phyloP scores from a whole-genome alignment of 2,888 invertebrate species.

The Chymomyza fuscimana region DNA sequence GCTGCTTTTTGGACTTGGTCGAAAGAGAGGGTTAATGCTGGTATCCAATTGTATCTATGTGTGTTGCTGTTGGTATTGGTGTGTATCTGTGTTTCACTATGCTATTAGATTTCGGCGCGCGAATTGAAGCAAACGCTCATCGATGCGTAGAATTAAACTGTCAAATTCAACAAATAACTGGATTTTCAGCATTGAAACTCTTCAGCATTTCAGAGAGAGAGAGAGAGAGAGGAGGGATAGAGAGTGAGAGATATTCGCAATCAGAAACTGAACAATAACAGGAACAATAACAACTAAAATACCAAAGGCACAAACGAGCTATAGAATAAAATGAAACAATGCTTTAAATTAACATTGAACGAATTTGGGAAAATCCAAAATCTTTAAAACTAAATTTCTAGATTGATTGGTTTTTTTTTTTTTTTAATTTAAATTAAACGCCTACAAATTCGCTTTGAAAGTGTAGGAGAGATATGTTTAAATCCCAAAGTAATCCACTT shows the following conservation, averaged over 20 bases:
- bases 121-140: conserved; percentile 56
- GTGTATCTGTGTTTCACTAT: not conserved
- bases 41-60: not conserved
- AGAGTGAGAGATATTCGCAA: not conserved
- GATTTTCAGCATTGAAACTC: conserved; percentile 58
- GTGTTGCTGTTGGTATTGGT: not conserved
- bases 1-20: not conserved
- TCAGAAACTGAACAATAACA: not conserved
- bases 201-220: not conserved
- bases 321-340: not conserved
- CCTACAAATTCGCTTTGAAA: too few species aligned
- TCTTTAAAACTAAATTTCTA: not conserved
- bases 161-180: conserved; percentile 76
- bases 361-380: not conserved
- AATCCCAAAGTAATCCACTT: too few species aligned
- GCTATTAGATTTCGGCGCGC: conserved; percentile 26
- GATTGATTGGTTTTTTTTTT: not conserved
- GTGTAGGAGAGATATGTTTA: too few species aligned
- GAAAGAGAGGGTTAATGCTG: conserved; percentile 12
- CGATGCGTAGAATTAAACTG: conserved; percentile 77
- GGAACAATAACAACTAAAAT: not conserved
- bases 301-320: not conserved
- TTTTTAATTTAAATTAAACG: too few species aligned
- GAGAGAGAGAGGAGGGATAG: too few species aligned
- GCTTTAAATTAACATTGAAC: not conserved